Evolutionary conservation across 1,140 invertebrate genomes (phyloP), one percentile per base, ranked within the genome.

Genomic region (Wasmannia auropunctata): DNA sequence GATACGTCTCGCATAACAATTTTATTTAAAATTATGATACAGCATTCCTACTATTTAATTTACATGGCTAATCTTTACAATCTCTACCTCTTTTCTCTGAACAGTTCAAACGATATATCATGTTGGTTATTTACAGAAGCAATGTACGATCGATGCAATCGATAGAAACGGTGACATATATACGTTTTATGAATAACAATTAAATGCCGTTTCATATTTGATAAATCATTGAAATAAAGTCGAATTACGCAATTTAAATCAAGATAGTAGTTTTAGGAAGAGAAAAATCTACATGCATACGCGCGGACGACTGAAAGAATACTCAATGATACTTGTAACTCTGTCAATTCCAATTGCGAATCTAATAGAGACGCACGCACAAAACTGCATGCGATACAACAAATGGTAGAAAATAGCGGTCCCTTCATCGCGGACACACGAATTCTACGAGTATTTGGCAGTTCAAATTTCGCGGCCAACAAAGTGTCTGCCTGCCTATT

Each of bases 361-460:
- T 51, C 37, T 43, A 37, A 6, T 14, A 28, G 10, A 28, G 11
- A 58, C 31, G 43, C 65, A 58, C 62, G 43, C 34, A 70, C 16
- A 31, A 54, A n/a, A 56, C 28, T 22, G 74, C 56, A 70, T 37
- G 60, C n/a, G 84, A 62, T 49, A 85, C 75, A 51, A 84, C n/a
- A 84, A 56, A 84, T 70, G 80, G 83, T 89, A 85, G 74, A 86
- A 86, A 90, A 86, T 34, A 84, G 63, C 62, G 49, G 58, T 80
- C 81, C 69, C 46, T 60, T 11, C 11, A 56, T 84, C 22, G 80
- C 10, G 28, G 19, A 40, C 37, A 75, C 89, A 90, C 86, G 80
- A 89, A 88, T 91, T 93, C 94, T 94, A 95, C 93, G 92, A 94
- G 92, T 94, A 94, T 94, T 94, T 93, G 92, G 93, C 93, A 93